Conservation (phyloP, 2,113 vertebrate species). For the Prunella fulvescens region DNA sequence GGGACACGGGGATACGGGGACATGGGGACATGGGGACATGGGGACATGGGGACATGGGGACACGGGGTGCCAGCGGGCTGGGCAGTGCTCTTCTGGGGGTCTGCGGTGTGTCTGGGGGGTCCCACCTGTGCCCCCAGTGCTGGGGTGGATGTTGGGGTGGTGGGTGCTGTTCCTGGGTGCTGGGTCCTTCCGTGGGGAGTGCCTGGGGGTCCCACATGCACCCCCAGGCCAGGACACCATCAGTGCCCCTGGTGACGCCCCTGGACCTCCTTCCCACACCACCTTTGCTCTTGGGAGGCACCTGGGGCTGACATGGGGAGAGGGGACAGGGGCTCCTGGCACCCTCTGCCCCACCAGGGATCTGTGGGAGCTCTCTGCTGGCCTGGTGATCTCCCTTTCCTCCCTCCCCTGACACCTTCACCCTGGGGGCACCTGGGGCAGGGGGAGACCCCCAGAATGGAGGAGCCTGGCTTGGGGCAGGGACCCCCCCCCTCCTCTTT, state of each 20-base stretch:
- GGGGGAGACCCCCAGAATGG: too few species aligned
- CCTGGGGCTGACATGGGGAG: too few species aligned
- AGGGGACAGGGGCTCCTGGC: neutral
- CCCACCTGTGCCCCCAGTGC: accelerated
- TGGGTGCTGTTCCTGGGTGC: neutral
- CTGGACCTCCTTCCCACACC: neutral
- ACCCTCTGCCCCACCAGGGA: neutral
- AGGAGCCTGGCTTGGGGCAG: neutral
- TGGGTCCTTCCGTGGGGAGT: accelerated
- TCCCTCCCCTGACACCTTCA: neutral
- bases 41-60: too few species aligned
- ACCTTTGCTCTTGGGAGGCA: neutral
- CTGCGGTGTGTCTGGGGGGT: neutral
- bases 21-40: too few species aligned
- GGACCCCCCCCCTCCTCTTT: too few species aligned
- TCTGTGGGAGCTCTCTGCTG: neutral
- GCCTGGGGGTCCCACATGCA: neutral
- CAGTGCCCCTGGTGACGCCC: neutral
- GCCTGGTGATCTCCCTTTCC: neutral
- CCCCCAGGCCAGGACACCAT: neutral
- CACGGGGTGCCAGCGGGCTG: accelerated
- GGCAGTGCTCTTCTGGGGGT: neutral
- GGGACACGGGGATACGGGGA: too few species aligned
- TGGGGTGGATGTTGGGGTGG: neutral
- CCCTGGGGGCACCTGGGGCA: neutral